These are phyloP conservation scores for Ploceus nigricollis DNA, from an alignment of 2,113 vertebrate species.

Conservation along the genomic window DNA sequence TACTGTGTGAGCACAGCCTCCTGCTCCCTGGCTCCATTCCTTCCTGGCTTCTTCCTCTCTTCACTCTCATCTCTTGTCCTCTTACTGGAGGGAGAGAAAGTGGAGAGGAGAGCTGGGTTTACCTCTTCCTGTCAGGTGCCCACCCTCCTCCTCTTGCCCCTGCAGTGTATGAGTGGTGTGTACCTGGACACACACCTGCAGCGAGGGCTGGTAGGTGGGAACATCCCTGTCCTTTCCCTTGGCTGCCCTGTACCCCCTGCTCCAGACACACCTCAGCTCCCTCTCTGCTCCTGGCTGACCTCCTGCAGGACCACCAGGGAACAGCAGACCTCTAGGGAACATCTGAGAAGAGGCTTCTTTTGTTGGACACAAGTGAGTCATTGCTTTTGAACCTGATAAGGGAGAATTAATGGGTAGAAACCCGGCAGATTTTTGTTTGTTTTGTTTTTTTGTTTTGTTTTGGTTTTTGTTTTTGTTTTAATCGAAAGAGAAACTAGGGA, in stretches of 20 bases:
- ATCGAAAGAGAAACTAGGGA: neutral
- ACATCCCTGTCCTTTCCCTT: neutral
- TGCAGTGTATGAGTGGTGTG: accelerated
- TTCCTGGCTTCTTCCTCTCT: accelerated
- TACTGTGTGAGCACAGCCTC: neutral
- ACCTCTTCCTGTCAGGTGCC: neutral
- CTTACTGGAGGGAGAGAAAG: neutral
- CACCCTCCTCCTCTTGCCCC: neutral
- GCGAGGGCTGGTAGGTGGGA: accelerated
- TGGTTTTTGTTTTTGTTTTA: neutral
- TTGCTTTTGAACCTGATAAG: neutral
- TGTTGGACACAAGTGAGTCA: neutral
- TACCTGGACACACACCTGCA: neutral
- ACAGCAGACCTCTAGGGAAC: accelerated
- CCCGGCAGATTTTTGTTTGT: neutral
- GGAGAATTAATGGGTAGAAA: neutral
- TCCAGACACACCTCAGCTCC: neutral
- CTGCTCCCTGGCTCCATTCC: neutral
- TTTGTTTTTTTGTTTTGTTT: too few species aligned
- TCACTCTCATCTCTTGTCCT: neutral
- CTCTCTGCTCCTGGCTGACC: accelerated
- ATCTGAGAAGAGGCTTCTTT: neutral
- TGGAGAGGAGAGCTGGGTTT: neutral
- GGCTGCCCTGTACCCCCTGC: neutral
- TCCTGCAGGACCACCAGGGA: neutral